Evolutionary conservation across 2,888 invertebrate species (phyloP).

Genomic region (Rhingia campestris): DNA sequence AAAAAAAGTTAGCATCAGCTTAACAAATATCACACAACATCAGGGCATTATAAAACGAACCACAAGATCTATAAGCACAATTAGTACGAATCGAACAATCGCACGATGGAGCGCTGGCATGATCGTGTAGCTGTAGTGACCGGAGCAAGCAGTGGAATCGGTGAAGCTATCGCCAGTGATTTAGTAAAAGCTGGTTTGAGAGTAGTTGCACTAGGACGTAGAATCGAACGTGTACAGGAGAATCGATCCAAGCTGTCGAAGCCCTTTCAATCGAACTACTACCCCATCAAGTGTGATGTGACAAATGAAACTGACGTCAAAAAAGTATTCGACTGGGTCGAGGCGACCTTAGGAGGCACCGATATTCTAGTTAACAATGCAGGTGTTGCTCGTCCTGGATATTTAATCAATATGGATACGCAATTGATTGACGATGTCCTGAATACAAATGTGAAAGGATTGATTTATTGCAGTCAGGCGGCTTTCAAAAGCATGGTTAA

Average conservation of each 20-base stretch:
- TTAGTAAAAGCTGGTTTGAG: conserved; percentile 83
- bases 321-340: conserved; percentile 83
- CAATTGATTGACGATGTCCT: conserved; percentile 76
- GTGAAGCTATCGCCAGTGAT: conserved; percentile 81
- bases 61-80: background rate
- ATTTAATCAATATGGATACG: conserved; percentile 44
- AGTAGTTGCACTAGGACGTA: conserved; percentile 83
- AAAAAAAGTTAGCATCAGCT: no score
- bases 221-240: conserved; percentile 77
- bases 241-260: conserved; percentile 27
- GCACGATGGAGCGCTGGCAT: conserved; percentile 84
- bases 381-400: conserved; percentile 78
- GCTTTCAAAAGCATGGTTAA: conserved; percentile 82
- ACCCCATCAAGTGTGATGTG: conserved; percentile 79
- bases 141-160: conserved; percentile 85
- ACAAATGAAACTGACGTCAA: conserved; percentile 83
- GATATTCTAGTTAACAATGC: conserved; percentile 85
- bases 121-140: conserved; percentile 85
- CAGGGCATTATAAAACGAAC: conserved; percentile 4
- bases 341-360: conserved; percentile 83
- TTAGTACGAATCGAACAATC: background rate
- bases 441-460: conserved; percentile 82
- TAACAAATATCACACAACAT: no score
- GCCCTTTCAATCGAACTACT: conserved; percentile 15
- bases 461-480: conserved; percentile 81